Conservation (phyloP, 2,888 invertebrate genomes). For the Steinernema carpocapsae region DNA sequence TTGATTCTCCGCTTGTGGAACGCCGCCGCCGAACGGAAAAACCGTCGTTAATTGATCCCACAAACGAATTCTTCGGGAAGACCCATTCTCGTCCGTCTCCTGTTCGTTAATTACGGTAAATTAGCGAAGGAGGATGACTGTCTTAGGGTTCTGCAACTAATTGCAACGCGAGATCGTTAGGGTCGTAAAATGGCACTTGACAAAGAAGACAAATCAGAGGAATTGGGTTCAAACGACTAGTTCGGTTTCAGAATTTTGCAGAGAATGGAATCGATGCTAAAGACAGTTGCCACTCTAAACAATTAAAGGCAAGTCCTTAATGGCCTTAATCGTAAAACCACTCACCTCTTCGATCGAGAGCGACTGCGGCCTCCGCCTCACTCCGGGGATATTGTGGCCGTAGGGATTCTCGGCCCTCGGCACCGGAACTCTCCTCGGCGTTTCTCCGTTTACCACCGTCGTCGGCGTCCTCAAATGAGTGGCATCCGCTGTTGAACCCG, state of each 20-base stretch:
- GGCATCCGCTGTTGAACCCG: background rate
- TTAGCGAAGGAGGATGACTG: too few relatives aligned
- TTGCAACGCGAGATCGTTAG: too few relatives aligned
- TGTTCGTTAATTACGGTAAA: too few relatives aligned
- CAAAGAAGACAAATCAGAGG: too few relatives aligned
- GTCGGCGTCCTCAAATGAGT: background rate
- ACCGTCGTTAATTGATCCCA: constrained; percentile 5
- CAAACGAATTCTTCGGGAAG: background rate
- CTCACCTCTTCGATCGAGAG: background rate
- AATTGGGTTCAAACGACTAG: too few relatives aligned
- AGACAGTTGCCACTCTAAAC: too few relatives aligned
- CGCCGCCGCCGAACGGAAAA: background rate
- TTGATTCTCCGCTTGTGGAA: constrained; percentile 13
- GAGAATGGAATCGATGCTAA: too few relatives aligned
- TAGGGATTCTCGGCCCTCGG: constrained; percentile 32
- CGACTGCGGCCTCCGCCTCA: constrained; percentile 18
- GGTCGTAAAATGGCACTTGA: too few relatives aligned
- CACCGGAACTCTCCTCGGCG: background rate
- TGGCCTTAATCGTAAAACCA: background rate
- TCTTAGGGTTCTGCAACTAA: too few relatives aligned
- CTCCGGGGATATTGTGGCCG: constrained; percentile 27
- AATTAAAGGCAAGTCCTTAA: too few relatives aligned
- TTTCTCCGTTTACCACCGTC: constrained; percentile 19
- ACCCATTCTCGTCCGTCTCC: too few relatives aligned
- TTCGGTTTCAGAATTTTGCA: too few relatives aligned